Evolutionary conservation across 2,113 vertebrate genomes (phyloP), one percentile per base, ranked within the genome.

Genomic region (Microcebus lehilahytsara): DNA sequence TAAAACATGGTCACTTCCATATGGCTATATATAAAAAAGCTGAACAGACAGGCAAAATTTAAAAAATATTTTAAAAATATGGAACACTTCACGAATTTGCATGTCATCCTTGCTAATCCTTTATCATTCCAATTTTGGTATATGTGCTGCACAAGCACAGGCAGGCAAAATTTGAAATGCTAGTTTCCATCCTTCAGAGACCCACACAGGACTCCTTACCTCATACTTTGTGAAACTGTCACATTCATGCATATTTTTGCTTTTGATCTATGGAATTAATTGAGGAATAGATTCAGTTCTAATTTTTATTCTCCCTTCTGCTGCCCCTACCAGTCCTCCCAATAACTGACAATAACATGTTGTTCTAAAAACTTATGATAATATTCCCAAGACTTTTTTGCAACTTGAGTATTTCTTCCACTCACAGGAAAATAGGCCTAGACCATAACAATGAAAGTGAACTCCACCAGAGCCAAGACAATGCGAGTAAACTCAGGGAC

Each of bases 381-480:
- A 89, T 96, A 89, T 92, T 87, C 71, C 42, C 81, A 30, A 96
- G 95, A 95, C 64, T 97, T 98, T 98, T 98, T 97, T 98, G 97
- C 97, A 96, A 96, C 94, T 97, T 98, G 97, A 98, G 93, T 93
- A 97, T 92, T 98, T 98, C 97, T 96, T 97, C 95, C 98, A 97
- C 78, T 96, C 97, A 94, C 96, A 98, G 98, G 98, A 98, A 98
- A 85, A 97, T 94, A 98, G 78, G 97, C 96, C 93, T 79, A 97
- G 95, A 96, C 56, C 37, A 22, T 75, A 98, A 98, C 98, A 98
- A 98, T 98, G 98, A 97, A 98, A 97, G 91, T 85, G 58, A 98
- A 95, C 97, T 98, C 98, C 97, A 97, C 97, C 96, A 98, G 97
- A 97, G 81, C 96, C 93, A 96, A 97, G 94, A 98, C 98, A 98